phyloP scores from a whole-genome alignment of 92 coral and sea anemone species.

The Palythoa grandis region DNA sequence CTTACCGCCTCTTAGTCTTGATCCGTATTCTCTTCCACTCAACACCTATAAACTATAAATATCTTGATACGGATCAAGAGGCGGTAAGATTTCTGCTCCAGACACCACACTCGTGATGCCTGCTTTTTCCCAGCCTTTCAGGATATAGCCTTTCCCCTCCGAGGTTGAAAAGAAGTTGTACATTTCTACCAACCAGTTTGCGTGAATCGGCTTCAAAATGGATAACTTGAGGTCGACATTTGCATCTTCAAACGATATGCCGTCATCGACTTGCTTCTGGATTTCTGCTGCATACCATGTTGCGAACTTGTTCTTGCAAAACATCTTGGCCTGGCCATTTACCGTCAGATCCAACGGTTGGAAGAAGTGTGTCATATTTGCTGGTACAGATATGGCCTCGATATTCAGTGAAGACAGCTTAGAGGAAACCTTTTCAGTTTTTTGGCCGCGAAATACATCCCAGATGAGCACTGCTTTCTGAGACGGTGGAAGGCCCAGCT shows the following conservation, averaged over 20 bases:
- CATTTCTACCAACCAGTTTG: no score
- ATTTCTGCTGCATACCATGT: slow-evolving; percentile 58
- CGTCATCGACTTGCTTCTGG: slow-evolving; percentile 50
- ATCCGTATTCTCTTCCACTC: no score
- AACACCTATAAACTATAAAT: no score
- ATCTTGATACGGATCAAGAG: not conserved
- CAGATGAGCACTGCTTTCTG: slow-evolving; percentile 42
- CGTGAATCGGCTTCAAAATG: slow-evolving; percentile 48
- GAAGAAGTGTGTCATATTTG: no score
- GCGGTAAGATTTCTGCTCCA: not conserved
- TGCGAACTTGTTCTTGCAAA: slow-evolving; percentile 55
- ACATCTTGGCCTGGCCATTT: slow-evolving; percentile 51
- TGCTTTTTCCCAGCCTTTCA: slow-evolving; percentile 41
- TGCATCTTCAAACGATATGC: slow-evolving; percentile 36
- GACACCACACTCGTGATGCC: slow-evolving; percentile 30
- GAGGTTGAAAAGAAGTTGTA: slow-evolving; percentile 6
- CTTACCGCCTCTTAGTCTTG: not conserved
- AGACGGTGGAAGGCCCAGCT: slow-evolving; percentile 39
- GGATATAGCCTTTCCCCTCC: slow-evolving; percentile 42
- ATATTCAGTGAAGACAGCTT: slow-evolving; percentile 43
- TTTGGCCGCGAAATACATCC: slow-evolving; percentile 54
- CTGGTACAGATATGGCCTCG: slow-evolving; percentile 12
- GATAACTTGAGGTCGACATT: slow-evolving; percentile 38
- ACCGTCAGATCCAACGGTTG: no score
- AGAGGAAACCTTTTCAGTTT: slow-evolving; percentile 43